These are phyloP conservation scores for Notospermus geniculatus DNA, from an alignment of 1,140 invertebrate species.

Conservation along the genomic window DNA sequence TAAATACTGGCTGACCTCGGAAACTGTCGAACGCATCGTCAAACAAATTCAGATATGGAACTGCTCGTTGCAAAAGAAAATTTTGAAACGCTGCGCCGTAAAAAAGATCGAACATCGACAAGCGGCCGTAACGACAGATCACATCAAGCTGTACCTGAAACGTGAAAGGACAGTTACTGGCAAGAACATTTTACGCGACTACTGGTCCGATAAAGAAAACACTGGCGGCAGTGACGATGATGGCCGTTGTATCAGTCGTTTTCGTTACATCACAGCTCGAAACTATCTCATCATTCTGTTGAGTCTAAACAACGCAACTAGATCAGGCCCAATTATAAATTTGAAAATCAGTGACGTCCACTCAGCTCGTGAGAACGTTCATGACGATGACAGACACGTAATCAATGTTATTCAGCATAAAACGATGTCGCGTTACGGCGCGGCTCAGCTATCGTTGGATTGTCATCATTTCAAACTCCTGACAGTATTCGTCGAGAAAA, in stretches of 20 bases:
- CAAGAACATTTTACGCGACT: background rate
- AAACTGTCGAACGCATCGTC: background rate
- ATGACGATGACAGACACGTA: background rate
- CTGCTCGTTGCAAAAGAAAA: conserved; percentile 3
- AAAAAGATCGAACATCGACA: background rate
- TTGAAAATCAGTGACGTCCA: background rate
- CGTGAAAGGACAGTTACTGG: background rate
- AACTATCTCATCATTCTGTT: background rate
- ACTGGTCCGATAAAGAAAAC: background rate
- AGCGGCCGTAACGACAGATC: background rate
- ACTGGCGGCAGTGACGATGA: background rate
- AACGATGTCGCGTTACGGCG: background rate
- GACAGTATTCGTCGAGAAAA: background rate
- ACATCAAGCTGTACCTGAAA: conserved; percentile 1
- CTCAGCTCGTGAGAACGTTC: background rate
- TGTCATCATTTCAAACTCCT: conserved; percentile 3
- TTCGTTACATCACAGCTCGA: background rate
- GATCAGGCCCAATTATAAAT: background rate
- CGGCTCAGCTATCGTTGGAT: background rate
- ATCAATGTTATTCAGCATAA: conserved; percentile 1
- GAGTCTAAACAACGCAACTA: background rate
- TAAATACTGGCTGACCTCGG: background rate
- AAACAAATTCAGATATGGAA: conserved; percentile 2
- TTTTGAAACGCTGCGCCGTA: background rate
- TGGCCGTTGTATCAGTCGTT: background rate